Evolutionary conservation across 2,113 vertebrate genomes (phyloP), one percentile per base, ranked within the genome.

Genomic region (Rynchops niger): DNA sequence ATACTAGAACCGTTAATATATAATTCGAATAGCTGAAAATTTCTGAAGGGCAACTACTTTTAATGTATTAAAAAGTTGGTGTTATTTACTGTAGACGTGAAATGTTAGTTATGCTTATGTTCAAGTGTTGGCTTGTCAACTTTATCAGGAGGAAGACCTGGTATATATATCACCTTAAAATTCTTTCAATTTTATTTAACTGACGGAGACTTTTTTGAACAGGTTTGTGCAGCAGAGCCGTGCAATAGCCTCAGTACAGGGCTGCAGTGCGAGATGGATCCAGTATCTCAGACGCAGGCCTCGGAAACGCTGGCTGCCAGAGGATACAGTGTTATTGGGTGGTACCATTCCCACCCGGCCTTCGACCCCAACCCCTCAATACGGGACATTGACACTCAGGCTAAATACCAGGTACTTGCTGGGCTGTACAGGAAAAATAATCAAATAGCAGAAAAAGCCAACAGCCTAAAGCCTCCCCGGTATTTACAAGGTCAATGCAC

Each of bases 231-330:
- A 38, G 99, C 99, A 45, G 99, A 99, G 95, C 99, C 99, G 0
- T 99, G 99, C 93, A 99, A 98, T 95, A 99, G 99, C 43, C 98
- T 99, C 92, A 99, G 99, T 67, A 99, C 99, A 2, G 99, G 99
- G 6, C 95, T 99, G 82, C 99, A 99, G 97, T 99, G 99, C 6
- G 99, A 99, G 98, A 99, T 99, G 99, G 99, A 99, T 84, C 99
- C 99, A 0, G 98, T 99, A 18, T 99, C 99, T 53, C 99, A 99
- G 63, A 99, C 99, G 0, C 99, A 99, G 95, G 99, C 99, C 50
- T 99, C 99, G 4, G 99, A 99, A 63, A 80, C 98, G 10, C 98
- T 99, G 94, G 98, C 98, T 1, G 97, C 97, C 29, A 97, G 99
- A 82, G 99, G 99, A 19, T 98, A 98, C 92, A 97, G 97, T 27